Evolutionary conservation across 2,888 invertebrate genomes (phyloP).

Genomic region (Drosophila antonietae): DNA sequence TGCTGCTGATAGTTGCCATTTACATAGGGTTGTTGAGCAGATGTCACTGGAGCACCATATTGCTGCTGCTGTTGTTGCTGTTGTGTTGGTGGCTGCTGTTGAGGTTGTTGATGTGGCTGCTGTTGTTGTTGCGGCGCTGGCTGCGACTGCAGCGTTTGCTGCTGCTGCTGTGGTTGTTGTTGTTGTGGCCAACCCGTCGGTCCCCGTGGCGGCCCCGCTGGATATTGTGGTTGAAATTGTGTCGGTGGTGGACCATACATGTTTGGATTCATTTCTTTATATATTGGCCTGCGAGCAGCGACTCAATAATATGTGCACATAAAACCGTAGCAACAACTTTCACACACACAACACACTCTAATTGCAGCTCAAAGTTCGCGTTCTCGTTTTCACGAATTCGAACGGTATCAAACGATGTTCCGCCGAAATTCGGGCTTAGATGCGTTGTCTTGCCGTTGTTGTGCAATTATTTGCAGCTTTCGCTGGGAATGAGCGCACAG

Average conservation of each 20-base stretch:
- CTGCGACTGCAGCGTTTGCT: slow-evolving; percentile 37
- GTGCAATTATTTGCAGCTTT: slow-evolving; percentile 38
- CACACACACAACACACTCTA: slow-evolving; percentile 53
- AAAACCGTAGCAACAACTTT: slow-evolving; percentile 62
- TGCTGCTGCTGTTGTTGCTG: slow-evolving; percentile 59
- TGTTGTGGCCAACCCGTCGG: slow-evolving; percentile 65
- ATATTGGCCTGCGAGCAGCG: slow-evolving; percentile 14
- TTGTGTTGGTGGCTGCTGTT: slow-evolving; percentile 51
- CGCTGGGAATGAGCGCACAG: slow-evolving; percentile 33
- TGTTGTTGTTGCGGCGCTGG: slow-evolving; percentile 64
- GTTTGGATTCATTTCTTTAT: slow-evolving; percentile 76
- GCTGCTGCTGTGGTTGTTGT: slow-evolving; percentile 43
- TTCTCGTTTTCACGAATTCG: slow-evolving; percentile 29
- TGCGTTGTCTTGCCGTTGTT: slow-evolving; percentile 18
- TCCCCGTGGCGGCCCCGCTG: slow-evolving; percentile 52
- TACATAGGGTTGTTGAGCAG: slow-evolving; percentile 71
- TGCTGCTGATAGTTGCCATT: slow-evolving; percentile 84
- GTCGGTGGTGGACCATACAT: slow-evolving; percentile 82
- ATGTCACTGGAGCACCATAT: slow-evolving; percentile 67
- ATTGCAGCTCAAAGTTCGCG: slow-evolving; percentile 72
- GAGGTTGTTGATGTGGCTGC: slow-evolving; percentile 50
- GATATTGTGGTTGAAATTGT: slow-evolving; percentile 72
- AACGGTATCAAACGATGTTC: slow-evolving; percentile 17
- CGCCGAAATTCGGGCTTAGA: slow-evolving; percentile 25
- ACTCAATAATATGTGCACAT: slow-evolving; percentile 40